phyloP scores from a whole-genome alignment of 2,797 vertebrate species.

The Acanthurus leucopareius region DNA sequence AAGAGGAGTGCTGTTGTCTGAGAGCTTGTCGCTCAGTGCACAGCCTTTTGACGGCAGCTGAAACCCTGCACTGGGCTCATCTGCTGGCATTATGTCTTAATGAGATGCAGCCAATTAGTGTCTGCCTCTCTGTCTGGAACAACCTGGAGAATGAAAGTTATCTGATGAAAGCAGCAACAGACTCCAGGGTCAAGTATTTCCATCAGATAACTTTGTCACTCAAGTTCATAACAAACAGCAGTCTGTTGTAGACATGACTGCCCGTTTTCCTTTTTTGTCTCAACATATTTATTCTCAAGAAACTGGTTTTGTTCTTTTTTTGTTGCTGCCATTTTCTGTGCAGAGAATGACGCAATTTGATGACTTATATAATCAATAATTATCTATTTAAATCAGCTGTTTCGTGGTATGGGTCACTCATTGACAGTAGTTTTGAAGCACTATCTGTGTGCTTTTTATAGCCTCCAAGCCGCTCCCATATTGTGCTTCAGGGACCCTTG shows the following conservation, averaged over 20 bases:
- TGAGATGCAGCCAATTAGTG: constrained; percentile 69
- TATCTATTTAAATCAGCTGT: constrained; percentile 28
- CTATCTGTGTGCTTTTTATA: constrained; percentile 20
- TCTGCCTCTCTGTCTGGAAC: constrained; percentile 49
- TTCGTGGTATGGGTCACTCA: constrained; percentile 19
- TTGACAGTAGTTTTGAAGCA: constrained; percentile 14
- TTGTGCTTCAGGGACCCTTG: constrained; percentile 17
- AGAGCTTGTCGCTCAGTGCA: background rate
- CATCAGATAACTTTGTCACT: constrained; percentile 35
- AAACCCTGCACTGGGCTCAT: constrained; percentile 28
- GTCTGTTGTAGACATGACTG: background rate
- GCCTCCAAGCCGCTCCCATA: constrained; percentile 11
- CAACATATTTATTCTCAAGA: constrained; percentile 16
- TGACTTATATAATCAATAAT: background rate
- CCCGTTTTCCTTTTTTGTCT: constrained; percentile 14
- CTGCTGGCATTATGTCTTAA: constrained; percentile 54
- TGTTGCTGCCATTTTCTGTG: background rate
- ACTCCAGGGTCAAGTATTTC: constrained; percentile 29
- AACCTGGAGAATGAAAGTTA: constrained; percentile 34
- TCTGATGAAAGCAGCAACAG: constrained; percentile 5
- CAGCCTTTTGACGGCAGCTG: constrained; percentile 6
- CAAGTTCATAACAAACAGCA: constrained; percentile 20
- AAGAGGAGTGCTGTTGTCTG: constrained; percentile 33
- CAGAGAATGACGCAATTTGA: constrained; percentile 24
- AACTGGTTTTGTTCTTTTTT: constrained; percentile 11